Conservation (phyloP, 2,113 vertebrate genomes). For the Paracanthobrama guichenoti region DNA sequence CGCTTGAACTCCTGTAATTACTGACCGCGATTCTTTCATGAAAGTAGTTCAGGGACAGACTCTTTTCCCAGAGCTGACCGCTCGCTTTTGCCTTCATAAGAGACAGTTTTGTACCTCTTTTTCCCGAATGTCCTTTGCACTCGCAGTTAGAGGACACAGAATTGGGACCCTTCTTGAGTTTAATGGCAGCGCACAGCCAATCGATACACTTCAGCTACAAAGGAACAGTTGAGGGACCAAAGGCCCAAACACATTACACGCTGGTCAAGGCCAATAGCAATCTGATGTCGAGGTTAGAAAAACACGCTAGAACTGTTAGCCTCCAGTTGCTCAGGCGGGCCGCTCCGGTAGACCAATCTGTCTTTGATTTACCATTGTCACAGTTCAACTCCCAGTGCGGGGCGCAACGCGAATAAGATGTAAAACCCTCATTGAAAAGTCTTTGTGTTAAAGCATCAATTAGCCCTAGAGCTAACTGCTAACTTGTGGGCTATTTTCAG, state of each 20-base stretch:
- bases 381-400: constrained; percentile 3
- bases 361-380: constrained; percentile 13
- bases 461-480: not conserved
- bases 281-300: constrained; percentile 47
- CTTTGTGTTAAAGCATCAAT: constrained; percentile 17
- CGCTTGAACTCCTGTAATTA: constrained; percentile 25
- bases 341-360: constrained; percentile 2
- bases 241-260: constrained; percentile 56
- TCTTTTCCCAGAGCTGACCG: constrained; percentile 6
- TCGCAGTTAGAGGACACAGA: constrained; percentile 54
- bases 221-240: constrained; percentile 53
- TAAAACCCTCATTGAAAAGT: not conserved
- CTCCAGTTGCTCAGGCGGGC: constrained; percentile 17
- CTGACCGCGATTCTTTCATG: not conserved
- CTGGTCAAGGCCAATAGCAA: constrained; percentile 43
- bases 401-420: not conserved
- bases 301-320: constrained; percentile 42
- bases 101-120: constrained; percentile 20
- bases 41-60: constrained; percentile 18
- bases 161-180: constrained; percentile 54
- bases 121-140: constrained; percentile 47
- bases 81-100: constrained; percentile 11
- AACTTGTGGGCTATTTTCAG: not conserved
- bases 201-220: constrained; percentile 59
- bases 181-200: constrained; percentile 53